Evolutionary conservation across 2,113 vertebrate genomes (phyloP).

Genomic region (Cottus gobio): DNA sequence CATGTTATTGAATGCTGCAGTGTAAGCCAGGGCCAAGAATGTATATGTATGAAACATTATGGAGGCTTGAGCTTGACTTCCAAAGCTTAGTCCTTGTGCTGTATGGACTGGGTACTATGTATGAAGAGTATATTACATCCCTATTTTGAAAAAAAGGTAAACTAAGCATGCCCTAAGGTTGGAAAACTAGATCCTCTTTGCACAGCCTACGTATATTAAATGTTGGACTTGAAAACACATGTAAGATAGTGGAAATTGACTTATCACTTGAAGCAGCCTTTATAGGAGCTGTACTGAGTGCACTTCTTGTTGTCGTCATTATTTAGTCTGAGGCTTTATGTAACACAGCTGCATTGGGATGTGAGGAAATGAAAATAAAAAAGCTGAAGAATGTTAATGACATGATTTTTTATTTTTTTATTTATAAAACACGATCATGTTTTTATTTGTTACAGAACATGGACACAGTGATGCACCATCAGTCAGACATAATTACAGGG

Average conservation of each 20-base stretch:
- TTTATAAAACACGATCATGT: conserved; percentile 26
- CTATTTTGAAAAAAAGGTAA: conserved; percentile 1
- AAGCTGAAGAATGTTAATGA: conserved; percentile 58
- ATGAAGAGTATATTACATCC: not conserved
- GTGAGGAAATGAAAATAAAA: conserved; percentile 30
- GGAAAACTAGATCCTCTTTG: not conserved
- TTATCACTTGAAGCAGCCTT: not conserved
- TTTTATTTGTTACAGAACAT: conserved; percentile 54
- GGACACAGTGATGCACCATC: conserved; percentile 43
- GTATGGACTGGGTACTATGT: conserved; percentile 12
- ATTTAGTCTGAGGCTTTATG: not conserved
- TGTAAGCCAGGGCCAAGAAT: conserved; percentile 32
- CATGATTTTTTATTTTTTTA: conserved; percentile 41
- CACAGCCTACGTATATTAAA: not conserved
- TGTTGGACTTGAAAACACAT: not conserved
- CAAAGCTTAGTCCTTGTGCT: not conserved
- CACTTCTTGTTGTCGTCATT: conserved; percentile 6
- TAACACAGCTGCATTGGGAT: conserved; percentile 14
- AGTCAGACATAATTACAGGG: conserved; percentile 68
- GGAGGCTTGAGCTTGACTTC: conserved; percentile 26
- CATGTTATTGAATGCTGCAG: conserved; percentile 55
- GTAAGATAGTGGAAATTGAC: not conserved
- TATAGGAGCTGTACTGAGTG: not conserved
- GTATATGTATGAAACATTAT: conserved; percentile 30
- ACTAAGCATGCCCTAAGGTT: not conserved